phyloP scores from a whole-genome alignment of 2,888 invertebrate genomes.

The Carpatolechia fugitivella region DNA sequence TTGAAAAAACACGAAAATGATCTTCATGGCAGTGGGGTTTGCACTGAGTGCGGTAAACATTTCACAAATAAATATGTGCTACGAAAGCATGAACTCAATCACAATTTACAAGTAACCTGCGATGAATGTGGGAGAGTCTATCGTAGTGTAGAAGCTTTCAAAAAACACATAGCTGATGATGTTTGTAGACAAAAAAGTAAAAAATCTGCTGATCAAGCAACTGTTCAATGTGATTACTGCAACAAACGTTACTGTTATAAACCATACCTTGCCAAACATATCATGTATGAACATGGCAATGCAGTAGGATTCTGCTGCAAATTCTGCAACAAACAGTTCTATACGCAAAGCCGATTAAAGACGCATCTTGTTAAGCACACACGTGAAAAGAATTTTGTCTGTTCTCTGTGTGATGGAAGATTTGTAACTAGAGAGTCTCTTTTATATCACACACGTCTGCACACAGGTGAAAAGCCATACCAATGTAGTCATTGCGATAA shows the following conservation, averaged over 20 bases:
- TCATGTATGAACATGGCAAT: conserved; percentile 38
- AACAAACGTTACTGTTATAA: conserved; percentile 37
- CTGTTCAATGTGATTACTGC: conserved; percentile 37
- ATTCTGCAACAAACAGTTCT: conserved; percentile 42
- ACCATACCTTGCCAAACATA: conserved; percentile 34
- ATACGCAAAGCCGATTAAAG: conserved; percentile 33
- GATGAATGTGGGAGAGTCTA: conserved; percentile 38
- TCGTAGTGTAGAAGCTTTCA: conserved; percentile 31
- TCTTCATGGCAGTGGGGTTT: conserved; percentile 29
- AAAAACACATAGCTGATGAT: conserved; percentile 31
- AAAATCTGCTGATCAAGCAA: conserved; percentile 26
- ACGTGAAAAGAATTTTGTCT: conserved; percentile 39
- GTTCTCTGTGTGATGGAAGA: conserved; percentile 35
- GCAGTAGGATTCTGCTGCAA: conserved; percentile 30
- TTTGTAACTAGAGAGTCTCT: conserved; percentile 40
- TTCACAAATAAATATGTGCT: conserved; percentile 32
- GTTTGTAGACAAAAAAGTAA: conserved; percentile 28
- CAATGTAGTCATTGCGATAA: conserved; percentile 10
- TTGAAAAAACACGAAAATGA: conserved; percentile 4
- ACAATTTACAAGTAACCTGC: conserved; percentile 30
- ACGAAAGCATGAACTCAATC: conserved; percentile 33
- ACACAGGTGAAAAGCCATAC: conserved; percentile 15
- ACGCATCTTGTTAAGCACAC: conserved; percentile 44
- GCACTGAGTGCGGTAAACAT: conserved; percentile 40
- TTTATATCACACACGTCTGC: conserved; percentile 40